phyloP scores from a whole-genome alignment of 2,888 invertebrate species.

The Drosophila incognita region DNA sequence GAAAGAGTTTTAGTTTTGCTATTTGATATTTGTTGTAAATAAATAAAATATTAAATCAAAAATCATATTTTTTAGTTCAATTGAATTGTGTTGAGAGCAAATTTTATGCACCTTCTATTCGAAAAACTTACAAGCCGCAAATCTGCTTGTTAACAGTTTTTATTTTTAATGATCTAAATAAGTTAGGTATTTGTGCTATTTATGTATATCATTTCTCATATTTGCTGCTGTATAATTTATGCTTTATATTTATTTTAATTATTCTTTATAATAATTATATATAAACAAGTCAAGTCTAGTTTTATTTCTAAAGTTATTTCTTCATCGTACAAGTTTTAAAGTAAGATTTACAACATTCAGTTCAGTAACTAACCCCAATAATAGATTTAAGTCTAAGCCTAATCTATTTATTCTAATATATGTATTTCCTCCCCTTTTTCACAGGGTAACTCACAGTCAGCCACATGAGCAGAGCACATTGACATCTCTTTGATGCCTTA shows the following conservation, averaged over 20 bases:
- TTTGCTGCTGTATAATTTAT: neutral
- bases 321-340: no score
- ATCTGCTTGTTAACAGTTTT: neutral
- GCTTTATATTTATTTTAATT: neutral
- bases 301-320: neutral
- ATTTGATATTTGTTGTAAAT: neutral
- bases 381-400: neutral
- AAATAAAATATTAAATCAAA: neutral
- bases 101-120: neutral
- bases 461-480: neutral
- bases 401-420: neutral
- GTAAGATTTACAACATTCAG: neutral
- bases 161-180: no score
- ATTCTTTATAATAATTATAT: no score
- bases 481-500: neutral
- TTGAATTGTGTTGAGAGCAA: neutral
- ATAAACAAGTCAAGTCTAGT: neutral
- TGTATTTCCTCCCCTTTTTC: neutral
- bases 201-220: neutral
- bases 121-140: no score
- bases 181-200: neutral
- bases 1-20: neutral
- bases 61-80: neutral
- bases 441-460: neutral
- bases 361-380: neutral